A percentile compares a stretch with the other conserved stretches of the same genome.
These are phyloP conservation scores for Anodontia alba DNA, from an alignment of 2,888 invertebrate genomes.

Conservation along the genomic window DNA sequence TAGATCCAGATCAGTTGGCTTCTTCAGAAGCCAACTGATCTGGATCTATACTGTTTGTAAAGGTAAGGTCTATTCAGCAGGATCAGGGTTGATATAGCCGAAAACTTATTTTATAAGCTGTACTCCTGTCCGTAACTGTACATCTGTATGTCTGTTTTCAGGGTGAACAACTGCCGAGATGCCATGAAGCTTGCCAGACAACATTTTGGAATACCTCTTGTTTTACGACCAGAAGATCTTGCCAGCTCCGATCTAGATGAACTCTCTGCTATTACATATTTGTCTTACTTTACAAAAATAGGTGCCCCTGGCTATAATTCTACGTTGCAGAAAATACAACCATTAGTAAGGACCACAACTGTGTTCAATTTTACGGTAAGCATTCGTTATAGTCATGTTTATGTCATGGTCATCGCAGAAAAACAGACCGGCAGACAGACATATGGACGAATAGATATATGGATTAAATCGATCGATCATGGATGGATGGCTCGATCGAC, in stretches of 20 bases:
- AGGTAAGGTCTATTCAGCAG: no score
- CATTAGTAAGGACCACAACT: constrained; percentile 89
- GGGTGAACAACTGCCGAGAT: constrained; percentile 95
- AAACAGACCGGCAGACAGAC: no score
- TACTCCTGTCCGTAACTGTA: no score
- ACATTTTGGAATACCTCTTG: constrained; percentile 96
- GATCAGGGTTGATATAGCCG: no score
- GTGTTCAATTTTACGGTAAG: constrained; percentile 96
- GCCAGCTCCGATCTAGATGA: constrained; percentile 98
- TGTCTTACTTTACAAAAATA: constrained; percentile 99
- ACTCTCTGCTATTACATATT: constrained; percentile 98
- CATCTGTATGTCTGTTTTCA: constrained; percentile 81
- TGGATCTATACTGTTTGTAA: no score
- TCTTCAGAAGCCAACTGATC: no score
- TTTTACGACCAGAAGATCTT: constrained; percentile 97
- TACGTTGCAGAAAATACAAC: constrained; percentile 95
- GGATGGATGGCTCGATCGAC: no score
- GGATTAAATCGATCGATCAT: no score
- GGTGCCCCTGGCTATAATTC: constrained; percentile 96
- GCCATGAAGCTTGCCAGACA: constrained; percentile 97
- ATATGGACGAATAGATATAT: no score
- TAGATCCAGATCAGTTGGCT: no score
- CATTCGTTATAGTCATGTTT: no score
- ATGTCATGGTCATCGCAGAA: neutral
- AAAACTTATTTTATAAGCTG: no score